Conservation (phyloP, 2,888 invertebrate genomes). For the Pharmacophagus antenor region DNA sequence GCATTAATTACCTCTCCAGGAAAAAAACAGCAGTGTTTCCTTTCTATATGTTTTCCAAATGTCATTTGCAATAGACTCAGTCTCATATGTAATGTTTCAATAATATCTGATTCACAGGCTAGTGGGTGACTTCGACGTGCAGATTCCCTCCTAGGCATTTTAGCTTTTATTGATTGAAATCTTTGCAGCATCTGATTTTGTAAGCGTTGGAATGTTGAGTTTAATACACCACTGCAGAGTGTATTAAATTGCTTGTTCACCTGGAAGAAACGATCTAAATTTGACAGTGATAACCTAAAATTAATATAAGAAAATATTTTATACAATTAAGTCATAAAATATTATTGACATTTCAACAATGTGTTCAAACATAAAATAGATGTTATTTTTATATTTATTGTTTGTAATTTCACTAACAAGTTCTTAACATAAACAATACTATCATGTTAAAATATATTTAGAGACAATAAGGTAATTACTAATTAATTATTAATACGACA, state of each 20-base stretch:
- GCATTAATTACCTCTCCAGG: slow-evolving; percentile 89
- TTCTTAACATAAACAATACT: too few relatives aligned
- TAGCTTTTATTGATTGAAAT: slow-evolving; percentile 93
- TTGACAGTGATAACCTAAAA: slow-evolving; percentile 17
- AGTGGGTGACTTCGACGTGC: slow-evolving; percentile 94
- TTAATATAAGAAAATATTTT: neutral
- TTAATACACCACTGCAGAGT: slow-evolving; percentile 88
- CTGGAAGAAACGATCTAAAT: slow-evolving; percentile 69
- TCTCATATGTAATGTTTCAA: slow-evolving; percentile 96
- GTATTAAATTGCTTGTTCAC: slow-evolving; percentile 91
- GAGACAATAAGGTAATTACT: neutral
- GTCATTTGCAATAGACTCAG: slow-evolving; percentile 95
- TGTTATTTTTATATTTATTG: too few relatives aligned
- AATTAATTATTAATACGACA: too few relatives aligned
- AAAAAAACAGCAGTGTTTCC: slow-evolving; percentile 96
- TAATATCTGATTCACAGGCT: slow-evolving; percentile 95
- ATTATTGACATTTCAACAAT: too few relatives aligned
- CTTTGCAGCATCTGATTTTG: slow-evolving; percentile 92
- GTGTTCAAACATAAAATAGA: too few relatives aligned
- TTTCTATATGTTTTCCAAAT: slow-evolving; percentile 96
- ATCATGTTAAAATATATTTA: neutral
- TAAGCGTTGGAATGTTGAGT: slow-evolving; percentile 91
- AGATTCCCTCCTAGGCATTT: slow-evolving; percentile 95
- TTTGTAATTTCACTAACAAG: too few relatives aligned
- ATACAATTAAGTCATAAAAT: neutral